phyloP scores from a whole-genome alignment of 2,797 vertebrate genomes.

The Corythornis leucogaster region DNA sequence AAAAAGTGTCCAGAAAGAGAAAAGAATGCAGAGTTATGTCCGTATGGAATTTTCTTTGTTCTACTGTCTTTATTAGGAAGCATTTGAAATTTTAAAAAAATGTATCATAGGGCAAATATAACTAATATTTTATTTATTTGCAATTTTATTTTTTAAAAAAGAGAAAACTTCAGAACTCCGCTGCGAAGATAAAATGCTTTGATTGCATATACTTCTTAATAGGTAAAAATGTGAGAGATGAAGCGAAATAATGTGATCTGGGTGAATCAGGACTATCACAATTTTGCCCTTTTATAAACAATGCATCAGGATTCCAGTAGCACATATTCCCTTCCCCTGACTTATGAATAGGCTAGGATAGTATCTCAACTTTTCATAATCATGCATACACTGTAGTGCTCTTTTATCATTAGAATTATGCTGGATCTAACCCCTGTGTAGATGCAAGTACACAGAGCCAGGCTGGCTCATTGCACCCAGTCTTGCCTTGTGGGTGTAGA shows the following conservation, averaged over 20 bases:
- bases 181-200: neutral
- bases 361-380: neutral
- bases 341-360: neutral
- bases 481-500: neutral
- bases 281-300: neutral
- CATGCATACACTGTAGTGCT: too few species aligned
- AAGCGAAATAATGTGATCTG: neutral
- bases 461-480: neutral
- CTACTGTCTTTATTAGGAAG: constrained; percentile 5
- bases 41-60: neutral
- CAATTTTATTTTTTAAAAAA: neutral
- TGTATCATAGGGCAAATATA: neutral
- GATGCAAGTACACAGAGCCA: neutral
- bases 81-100: constrained; percentile 26
- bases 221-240: neutral
- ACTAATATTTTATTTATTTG: neutral
- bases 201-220: neutral
- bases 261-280: neutral
- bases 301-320: accelerated
- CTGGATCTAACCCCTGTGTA: neutral
- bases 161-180: neutral
- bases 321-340: neutral
- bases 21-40: neutral
- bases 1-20: constrained; percentile 17
- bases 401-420: neutral